phyloP scores from a whole-genome alignment of 2,113 vertebrate genomes.

The Sclerurus mexicanus region DNA sequence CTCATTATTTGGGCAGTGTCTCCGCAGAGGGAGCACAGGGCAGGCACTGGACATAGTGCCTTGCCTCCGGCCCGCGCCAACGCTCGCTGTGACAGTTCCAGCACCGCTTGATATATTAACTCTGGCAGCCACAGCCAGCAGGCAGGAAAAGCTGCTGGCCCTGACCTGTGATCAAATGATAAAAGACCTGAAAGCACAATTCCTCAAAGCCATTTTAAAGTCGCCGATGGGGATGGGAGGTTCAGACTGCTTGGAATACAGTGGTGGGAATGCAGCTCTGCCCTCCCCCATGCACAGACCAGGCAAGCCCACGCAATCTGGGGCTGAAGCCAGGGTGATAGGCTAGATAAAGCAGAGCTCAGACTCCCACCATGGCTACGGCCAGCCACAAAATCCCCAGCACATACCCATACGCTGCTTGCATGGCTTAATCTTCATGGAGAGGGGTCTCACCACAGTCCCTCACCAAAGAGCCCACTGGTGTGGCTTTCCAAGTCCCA shows the following conservation, averaged over 20 bases:
- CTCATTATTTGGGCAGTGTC: background rate
- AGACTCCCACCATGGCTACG: background rate
- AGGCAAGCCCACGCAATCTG: background rate
- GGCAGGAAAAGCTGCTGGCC: constrained; percentile 25
- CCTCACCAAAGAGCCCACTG: fast-evolving
- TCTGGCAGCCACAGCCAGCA: constrained; percentile 35
- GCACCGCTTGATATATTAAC: background rate
- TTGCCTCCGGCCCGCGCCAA: fast-evolving
- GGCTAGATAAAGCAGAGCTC: background rate
- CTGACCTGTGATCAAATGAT: background rate
- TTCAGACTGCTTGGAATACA: background rate
- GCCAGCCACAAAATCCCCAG: background rate
- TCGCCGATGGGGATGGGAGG: fast-evolving
- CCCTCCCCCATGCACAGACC: background rate
- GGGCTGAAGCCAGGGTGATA: background rate
- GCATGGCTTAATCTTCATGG: background rate
- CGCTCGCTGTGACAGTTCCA: background rate
- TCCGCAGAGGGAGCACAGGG: background rate
- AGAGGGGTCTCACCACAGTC: background rate
- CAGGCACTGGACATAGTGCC: background rate
- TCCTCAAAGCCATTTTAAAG: constrained; percentile 15
- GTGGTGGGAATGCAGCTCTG: fast-evolving
- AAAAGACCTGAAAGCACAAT: constrained; percentile 9
- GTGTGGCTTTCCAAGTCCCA: background rate
- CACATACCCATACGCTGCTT: background rate